Percentiles rank a stretch among this genome's conserved stretches.
Conservation (phyloP, 2,888 invertebrate genomes). For the Graphium colonna region DNA sequence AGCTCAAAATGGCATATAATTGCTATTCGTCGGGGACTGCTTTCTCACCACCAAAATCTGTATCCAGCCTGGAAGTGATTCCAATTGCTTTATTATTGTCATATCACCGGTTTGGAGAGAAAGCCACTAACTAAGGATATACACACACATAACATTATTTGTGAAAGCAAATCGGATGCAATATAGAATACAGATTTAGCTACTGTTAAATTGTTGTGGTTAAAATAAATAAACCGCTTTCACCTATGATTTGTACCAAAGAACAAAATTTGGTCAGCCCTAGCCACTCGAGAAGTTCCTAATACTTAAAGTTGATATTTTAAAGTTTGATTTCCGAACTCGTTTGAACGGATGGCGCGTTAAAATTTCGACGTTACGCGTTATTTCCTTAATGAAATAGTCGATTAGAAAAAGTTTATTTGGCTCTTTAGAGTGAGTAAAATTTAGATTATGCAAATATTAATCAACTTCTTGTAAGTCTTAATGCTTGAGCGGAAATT, state of each 20-base stretch:
- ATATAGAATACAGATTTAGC: too few species aligned
- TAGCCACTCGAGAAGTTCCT: conserved; percentile 1
- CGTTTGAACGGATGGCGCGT: not conserved
- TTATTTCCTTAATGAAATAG: not conserved
- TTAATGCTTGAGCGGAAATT: not conserved
- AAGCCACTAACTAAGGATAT: too few species aligned
- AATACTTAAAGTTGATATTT: conserved; percentile 16
- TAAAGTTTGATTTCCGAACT: conserved; percentile 6
- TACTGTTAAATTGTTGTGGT: too few species aligned
- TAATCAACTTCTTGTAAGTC: not conserved
- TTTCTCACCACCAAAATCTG: too few species aligned
- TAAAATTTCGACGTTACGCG: conserved; percentile 4
- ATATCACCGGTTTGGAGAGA: too few species aligned
- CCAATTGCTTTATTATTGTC: too few species aligned
- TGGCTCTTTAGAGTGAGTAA: not conserved
- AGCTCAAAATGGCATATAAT: too few species aligned
- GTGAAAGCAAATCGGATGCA: too few species aligned
- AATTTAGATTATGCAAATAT: not conserved
- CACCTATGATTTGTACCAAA: not conserved
- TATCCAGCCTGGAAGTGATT: too few species aligned
- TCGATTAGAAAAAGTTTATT: not conserved
- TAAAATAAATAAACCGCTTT: too few species aligned
- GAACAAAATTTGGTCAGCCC: not conserved
- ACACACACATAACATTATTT: too few species aligned
- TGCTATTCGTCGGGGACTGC: too few species aligned